A percentile compares a stretch with the other conserved stretches of the same genome.
phyloP scores from a whole-genome alignment of 2,113 vertebrate species.

The Larimichthys crocea region DNA sequence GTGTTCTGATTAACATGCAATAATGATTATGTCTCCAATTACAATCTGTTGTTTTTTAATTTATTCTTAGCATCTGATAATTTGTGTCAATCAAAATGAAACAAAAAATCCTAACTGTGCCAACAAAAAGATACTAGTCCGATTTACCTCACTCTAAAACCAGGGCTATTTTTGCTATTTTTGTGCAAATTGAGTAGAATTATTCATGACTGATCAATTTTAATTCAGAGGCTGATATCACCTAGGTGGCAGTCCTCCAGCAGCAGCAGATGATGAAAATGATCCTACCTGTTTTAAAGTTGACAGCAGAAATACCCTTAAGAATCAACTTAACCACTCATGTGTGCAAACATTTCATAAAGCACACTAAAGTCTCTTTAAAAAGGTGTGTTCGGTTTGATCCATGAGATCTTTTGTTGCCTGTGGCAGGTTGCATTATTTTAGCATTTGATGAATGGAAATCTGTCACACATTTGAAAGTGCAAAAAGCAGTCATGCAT shows the following conservation, averaged over 20 bases:
- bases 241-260: not conserved
- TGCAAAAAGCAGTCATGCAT: slow-evolving; percentile 51
- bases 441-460: slow-evolving; percentile 69
- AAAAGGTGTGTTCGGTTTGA: slow-evolving; percentile 47
- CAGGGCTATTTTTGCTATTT: not conserved
- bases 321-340: slow-evolving; percentile 33
- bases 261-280: not conserved
- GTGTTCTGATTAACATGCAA: slow-evolving; percentile 7
- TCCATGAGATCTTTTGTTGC: slow-evolving; percentile 57
- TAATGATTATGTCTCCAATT: slow-evolving; percentile 9
- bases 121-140: not conserved
- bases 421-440: slow-evolving; percentile 67
- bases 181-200: not conserved
- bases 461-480: slow-evolving; percentile 52
- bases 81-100: not conserved
- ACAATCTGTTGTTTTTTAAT: not conserved
- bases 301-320: slow-evolving; percentile 9
- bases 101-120: not conserved
- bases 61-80: not conserved
- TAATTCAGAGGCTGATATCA: not conserved
- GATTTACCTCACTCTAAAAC: not conserved
- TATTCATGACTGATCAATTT: not conserved
- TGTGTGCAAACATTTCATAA: slow-evolving; percentile 47
- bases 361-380: slow-evolving; percentile 1
- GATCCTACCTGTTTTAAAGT: not conserved